Conservation (phyloP, 2,113 vertebrate genomes). For the Bathybates hornii region DNA sequence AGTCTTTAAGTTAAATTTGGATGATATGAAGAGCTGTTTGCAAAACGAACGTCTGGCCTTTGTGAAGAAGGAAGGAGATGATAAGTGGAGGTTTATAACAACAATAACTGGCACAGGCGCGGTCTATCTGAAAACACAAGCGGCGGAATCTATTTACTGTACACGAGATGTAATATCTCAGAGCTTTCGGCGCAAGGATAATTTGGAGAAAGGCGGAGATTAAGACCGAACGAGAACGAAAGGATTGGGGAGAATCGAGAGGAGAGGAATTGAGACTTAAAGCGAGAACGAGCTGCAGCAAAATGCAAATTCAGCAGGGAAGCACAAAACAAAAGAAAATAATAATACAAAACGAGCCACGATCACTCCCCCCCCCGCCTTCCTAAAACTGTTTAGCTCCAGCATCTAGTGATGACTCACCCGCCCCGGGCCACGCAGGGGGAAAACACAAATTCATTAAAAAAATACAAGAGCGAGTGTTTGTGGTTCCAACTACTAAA, state of each 20-base stretch:
- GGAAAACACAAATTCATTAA: neutral
- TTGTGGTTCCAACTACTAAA: neutral
- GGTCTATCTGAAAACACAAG: neutral
- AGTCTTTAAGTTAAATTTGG: neutral
- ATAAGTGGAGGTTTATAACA: neutral
- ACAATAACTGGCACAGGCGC: neutral
- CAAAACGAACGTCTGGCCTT: neutral
- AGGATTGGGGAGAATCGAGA: neutral
- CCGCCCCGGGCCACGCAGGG: neutral
- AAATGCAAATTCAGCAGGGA: slow-evolving; percentile 3
- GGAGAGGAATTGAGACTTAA: neutral
- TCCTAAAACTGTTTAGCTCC: neutral
- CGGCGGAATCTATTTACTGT: slow-evolving; percentile 1
- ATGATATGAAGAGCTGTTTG: neutral
- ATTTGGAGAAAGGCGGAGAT: neutral
- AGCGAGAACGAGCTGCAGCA: neutral
- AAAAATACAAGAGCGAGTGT: neutral
- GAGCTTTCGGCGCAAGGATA: neutral
- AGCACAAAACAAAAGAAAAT: neutral
- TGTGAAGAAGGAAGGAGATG: neutral
- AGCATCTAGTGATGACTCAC: neutral
- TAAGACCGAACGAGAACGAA: neutral
- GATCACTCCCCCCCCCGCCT: neutral
- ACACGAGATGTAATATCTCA: slow-evolving; percentile 4
- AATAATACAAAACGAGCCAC: neutral